Conservation (phyloP, 2,797 vertebrate species). For the Bryconaethiops microstoma region DNA sequence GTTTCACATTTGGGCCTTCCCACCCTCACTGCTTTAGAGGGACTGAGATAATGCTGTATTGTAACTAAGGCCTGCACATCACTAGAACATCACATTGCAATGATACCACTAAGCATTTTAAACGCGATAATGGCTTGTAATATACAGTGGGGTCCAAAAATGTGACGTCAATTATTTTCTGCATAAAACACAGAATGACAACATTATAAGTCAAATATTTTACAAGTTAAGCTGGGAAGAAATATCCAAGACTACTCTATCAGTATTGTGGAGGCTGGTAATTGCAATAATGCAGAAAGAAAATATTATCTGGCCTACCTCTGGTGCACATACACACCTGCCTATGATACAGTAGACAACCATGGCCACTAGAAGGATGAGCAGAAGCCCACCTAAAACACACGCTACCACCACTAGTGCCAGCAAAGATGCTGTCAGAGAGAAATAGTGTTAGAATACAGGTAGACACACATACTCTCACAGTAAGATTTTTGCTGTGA, state of each 20-base stretch:
- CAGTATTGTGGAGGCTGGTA: too few species aligned
- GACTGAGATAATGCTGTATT: neutral
- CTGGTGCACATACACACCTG: slow-evolving; percentile 32
- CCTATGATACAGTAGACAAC: slow-evolving; percentile 55
- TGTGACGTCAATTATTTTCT: too few species aligned
- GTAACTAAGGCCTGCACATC: neutral
- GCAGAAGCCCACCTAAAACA: slow-evolving; percentile 75
- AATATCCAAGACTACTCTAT: too few species aligned
- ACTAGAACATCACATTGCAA: neutral
- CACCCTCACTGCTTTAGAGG: neutral
- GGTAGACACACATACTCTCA: slow-evolving; percentile 22
- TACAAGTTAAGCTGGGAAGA: too few species aligned
- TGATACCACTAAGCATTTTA: too few species aligned
- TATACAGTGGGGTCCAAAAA: too few species aligned
- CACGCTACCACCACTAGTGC: slow-evolving; percentile 80
- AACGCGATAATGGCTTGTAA: too few species aligned
- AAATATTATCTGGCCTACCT: too few species aligned
- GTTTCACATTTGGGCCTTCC: neutral
- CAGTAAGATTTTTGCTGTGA: neutral
- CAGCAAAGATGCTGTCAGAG: slow-evolving; percentile 71
- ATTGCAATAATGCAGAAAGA: too few species aligned
- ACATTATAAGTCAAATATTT: too few species aligned
- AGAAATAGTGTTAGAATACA: slow-evolving; percentile 16
- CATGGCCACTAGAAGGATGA: slow-evolving; percentile 69
- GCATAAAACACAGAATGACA: too few species aligned